Base-by-base conservation (phyloP, 2,888 invertebrate genomes). In the Ellobium chinense region DNA sequence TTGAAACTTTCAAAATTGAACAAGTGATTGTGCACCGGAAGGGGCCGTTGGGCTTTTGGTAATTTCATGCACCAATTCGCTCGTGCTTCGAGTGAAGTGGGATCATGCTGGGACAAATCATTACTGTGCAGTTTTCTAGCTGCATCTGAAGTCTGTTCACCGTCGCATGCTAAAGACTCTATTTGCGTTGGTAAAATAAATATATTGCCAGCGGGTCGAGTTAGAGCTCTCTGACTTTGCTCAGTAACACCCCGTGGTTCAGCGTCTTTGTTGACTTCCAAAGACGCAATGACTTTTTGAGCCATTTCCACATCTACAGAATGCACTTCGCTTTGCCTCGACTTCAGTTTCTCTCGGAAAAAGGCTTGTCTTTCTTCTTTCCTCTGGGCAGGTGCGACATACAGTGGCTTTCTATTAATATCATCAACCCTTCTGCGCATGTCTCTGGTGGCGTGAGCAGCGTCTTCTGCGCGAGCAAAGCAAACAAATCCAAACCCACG, bases 361-460 rank as follows among this genome's bases (percentile, higher is more conserved):
- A 79, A 73, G 18, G 79, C 79, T 46, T 79, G 79, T 34, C 79
- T 18, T n/a, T 79, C 79, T 63, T 79, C 79, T 31, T 79, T 79
- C 18, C 79, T 65, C 63, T 79, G 79, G 21, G 79, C 79, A 21
- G 79, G 79, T 7, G 79, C 79, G 1, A 79, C 79, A 37, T 79
- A 79, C 27, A 79, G 36, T 0, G 70, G 72, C 18, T 73, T 72
- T 7, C 58, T 70, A 66, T 66, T 73, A 31, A 78, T 56, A 31
- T 79, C 79, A 58, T 79, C 79, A 4, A 65, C 72, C 24, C 56
- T 73, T 58, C 79, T 70, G 73, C 79, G 79, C 70, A 79, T 79
- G 66, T 79, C 79, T 37, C 79, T 60, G 2, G 79, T 79, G 7
- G 79, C 79, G 5, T 73, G 63, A 4, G 79, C 79, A 14, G 79